Evolutionary conservation across 2,888 invertebrate species (phyloP).

Genomic region (Oxytorus armatus): DNA sequence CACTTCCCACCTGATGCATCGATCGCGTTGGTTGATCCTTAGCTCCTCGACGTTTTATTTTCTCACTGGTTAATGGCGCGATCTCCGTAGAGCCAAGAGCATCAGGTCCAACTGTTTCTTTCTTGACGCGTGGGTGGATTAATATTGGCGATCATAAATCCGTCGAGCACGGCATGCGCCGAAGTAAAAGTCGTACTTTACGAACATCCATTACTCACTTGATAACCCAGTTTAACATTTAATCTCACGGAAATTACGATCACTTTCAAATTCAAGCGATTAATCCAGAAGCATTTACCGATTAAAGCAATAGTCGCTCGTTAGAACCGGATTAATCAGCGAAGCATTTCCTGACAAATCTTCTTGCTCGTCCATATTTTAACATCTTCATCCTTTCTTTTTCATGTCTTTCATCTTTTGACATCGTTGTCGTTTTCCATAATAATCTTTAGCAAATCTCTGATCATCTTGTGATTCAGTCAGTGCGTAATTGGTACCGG

Average conservation of each 20-base stretch:
- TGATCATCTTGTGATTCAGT: background rate
- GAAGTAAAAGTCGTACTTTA: conserved; percentile 6
- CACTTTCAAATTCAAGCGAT: background rate
- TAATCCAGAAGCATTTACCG: background rate
- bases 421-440: background rate
- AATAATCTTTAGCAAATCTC: background rate
- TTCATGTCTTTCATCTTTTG: background rate
- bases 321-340: background rate
- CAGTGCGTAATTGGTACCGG: conserved; percentile 28
- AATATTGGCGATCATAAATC: conserved; percentile 45
- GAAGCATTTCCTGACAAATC: background rate
- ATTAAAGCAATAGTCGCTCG: background rate
- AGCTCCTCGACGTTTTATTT: conserved; percentile 28
- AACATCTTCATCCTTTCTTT: background rate
- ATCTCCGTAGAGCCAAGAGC: conserved; percentile 24
- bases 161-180: conserved; percentile 15
- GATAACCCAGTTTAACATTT: conserved; percentile 3
- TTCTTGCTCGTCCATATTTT: background rate
- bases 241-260: background rate
- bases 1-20: conserved; percentile 56
- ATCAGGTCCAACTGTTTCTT: conserved; percentile 37
- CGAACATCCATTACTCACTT: background rate
- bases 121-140: conserved; percentile 56
- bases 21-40: conserved; percentile 19
- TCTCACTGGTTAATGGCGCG: conserved; percentile 23